Percentiles rank a stretch among this genome's conserved stretches.
Conservation (phyloP, 2,797 vertebrate genomes). For the Silurus aristotelis region DNA sequence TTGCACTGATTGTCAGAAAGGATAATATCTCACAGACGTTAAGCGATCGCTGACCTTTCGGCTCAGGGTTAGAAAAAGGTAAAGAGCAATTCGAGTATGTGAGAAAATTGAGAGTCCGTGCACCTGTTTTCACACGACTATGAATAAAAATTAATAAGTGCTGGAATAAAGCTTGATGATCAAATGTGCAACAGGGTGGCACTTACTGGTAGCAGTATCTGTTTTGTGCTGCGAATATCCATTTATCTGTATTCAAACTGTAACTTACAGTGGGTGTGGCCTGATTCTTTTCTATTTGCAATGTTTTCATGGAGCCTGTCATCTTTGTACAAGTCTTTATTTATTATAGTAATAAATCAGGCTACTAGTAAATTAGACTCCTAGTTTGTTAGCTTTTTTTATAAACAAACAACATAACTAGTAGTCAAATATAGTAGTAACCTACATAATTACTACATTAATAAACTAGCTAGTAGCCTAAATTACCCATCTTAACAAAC, state of each 20-base stretch:
- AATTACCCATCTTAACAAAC: too few species aligned
- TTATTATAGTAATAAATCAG: too few species aligned
- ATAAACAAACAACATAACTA: too few species aligned
- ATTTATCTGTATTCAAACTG: neutral
- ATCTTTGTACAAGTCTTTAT: too few species aligned
- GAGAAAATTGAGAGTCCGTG: neutral
- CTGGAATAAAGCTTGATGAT: neutral
- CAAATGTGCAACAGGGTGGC: neutral
- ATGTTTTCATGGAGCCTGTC: too few species aligned
- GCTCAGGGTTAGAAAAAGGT: neutral
- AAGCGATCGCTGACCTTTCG: conserved; percentile 62
- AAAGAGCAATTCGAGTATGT: neutral
- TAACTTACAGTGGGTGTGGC: neutral
- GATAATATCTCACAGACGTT: conserved; percentile 64
- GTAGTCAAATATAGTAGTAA: too few species aligned
- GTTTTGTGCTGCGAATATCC: neutral
- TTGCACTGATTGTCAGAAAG: conserved; percentile 48
- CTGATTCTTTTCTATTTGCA: neutral
- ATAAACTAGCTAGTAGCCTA: too few species aligned
- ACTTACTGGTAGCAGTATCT: neutral
- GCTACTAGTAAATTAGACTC: too few species aligned
- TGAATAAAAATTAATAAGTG: neutral
- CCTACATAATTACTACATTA: too few species aligned
- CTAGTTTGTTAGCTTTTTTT: too few species aligned
- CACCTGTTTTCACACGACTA: neutral